Evolutionary conservation across 2,888 invertebrate genomes (phyloP), one percentile per base, ranked within the genome.

Genomic region (Tenodera sinensis): DNA sequence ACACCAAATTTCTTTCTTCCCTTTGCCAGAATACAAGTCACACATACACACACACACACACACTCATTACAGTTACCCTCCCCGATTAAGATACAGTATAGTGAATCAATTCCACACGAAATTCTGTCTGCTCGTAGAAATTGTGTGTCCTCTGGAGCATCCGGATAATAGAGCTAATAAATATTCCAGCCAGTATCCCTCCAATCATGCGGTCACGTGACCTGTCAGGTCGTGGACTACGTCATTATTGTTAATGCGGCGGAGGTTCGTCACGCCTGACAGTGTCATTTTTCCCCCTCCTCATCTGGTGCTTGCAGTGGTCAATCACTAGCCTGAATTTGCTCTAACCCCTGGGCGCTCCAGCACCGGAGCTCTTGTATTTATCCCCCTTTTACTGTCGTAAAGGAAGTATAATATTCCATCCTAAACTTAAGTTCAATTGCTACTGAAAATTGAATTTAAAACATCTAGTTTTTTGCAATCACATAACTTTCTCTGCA

Each of bases 151-250:
- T 71, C 54, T 71, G 54, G 54, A 20, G 86, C 81, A 28, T 86
- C n/a, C 28, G 86, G 86, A 86, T 86, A 86, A 86, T 28, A 30
- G 81, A 30, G 71, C 86, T 28, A 86, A 86, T 86, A 86, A 81
- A 86, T 86, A 86, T 86, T 28, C 71, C 71, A 30, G 28, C 86
- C 20, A 71, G 54, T 71, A 71, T 71, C 54, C 54, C 54, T 71
- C 54, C 54, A 71, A 71, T 71, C 54, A 71, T 25, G 54, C 54
- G 54, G 54, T 71, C 54, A 71, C 54, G 54, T 71, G 54, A 71
- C 54, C 54, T 71, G 54, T 71, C 54, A 71, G 54, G 54, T 71
- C 54, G 54, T 71, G 54, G 54, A 71, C 54, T 71, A 71, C 54
- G 54, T 71, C 54, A 71, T 71, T 71, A 71, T 71, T 71, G 54